These are phyloP conservation scores for Plestiodon gilberti DNA, from an alignment of 2,113 vertebrate species.

Conservation along the genomic window DNA sequence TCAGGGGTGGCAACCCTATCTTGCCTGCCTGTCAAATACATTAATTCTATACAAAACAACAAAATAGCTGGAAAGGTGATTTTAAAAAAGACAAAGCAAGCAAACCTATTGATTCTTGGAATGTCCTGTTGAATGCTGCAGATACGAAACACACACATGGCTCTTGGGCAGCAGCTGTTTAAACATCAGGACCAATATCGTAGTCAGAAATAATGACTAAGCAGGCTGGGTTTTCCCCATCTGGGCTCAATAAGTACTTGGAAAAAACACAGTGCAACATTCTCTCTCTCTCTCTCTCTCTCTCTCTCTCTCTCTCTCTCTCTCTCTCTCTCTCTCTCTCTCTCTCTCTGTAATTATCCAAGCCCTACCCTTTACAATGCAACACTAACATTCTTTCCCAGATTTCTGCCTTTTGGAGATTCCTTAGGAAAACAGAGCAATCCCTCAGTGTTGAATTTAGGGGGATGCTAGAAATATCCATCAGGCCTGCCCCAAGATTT, in stretches of 20 bases:
- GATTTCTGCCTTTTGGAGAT: neutral
- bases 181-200: neutral
- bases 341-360: too few relatives aligned
- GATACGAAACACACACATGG: neutral
- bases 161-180: neutral
- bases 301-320: neutral
- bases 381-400: neutral
- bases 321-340: neutral
- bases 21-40: too few relatives aligned
- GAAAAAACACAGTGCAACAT: neutral
- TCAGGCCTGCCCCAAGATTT: neutral
- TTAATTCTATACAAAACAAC: neutral
- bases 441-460: neutral
- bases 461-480: neutral
- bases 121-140: neutral
- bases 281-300: neutral
- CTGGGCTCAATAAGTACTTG: neutral
- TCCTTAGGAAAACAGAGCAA: neutral
- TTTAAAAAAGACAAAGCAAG: neutral
- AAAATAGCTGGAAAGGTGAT: neutral
- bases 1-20: too few relatives aligned
- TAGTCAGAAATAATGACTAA: neutral
- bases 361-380: neutral
- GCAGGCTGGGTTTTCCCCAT: constrained; percentile 9
- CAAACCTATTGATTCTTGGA: neutral